Conservation (phyloP, 2,888 invertebrate species). For the Ennomos erosarius region DNA sequence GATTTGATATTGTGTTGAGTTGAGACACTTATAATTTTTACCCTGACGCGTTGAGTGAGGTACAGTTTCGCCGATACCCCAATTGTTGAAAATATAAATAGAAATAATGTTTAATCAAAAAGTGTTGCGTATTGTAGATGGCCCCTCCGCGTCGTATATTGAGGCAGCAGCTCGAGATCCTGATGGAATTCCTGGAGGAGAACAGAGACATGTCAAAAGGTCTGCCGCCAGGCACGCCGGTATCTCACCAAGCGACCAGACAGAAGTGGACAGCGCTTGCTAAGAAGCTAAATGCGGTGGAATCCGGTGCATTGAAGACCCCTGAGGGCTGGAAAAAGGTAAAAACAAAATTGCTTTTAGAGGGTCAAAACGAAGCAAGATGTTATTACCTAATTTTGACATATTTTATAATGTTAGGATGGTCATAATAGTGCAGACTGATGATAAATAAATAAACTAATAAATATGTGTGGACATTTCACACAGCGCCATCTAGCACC, state of each 20-base stretch:
- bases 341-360: constrained; percentile 4
- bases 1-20: too few relatives aligned
- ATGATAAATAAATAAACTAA: too few relatives aligned
- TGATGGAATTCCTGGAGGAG: constrained; percentile 70
- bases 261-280: constrained; percentile 70
- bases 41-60: too few relatives aligned
- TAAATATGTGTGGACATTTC: too few relatives aligned
- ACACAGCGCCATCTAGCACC: too few relatives aligned
- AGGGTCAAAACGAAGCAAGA: too few relatives aligned
- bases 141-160: constrained; percentile 74
- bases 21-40: too few relatives aligned
- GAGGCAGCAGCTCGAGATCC: constrained; percentile 66
- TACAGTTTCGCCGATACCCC: too few relatives aligned
- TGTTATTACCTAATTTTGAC: too few relatives aligned
- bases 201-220: constrained; percentile 71
- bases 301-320: constrained; percentile 64
- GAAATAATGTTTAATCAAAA: constrained; percentile 5
- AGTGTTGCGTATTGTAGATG: constrained; percentile 54
- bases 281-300: constrained; percentile 69
- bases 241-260: constrained; percentile 60
- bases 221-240: constrained; percentile 57
- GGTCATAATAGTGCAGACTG: too few relatives aligned
- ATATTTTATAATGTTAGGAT: too few relatives aligned
- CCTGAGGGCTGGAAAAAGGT: constrained; percentile 78
- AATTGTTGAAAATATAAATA: too few relatives aligned